Base-by-base conservation (phyloP, 1,140 invertebrate genomes). In the Goniozus legneri region DNA sequence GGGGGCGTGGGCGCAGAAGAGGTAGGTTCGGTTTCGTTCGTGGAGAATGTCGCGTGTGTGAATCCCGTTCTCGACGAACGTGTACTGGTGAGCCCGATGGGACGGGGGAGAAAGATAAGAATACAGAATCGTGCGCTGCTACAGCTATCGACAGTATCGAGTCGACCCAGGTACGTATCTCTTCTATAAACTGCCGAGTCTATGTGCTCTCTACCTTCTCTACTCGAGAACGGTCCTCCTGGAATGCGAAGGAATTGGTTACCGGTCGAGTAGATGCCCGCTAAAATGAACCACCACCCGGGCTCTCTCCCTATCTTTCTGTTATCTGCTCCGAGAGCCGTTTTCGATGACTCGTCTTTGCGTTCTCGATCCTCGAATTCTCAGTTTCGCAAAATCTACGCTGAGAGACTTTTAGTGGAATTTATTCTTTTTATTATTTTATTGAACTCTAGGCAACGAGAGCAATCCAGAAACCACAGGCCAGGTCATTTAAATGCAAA, bases 151-250 rank as follows among this genome's bases (percentile, higher is more conserved):
- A 50, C 15, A 27, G 24, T 27, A 27, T 27, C 24, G 24, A 27
- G 10, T 10, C n/a, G 38, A 13, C 32, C 20, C 38, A 46, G 38
- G 20, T 50, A 50, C 37, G 43, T 46, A 54, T 46, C 52, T 50
- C 20, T 30, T 27, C 30, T 46, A 33, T 37, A 51, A 39, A 36
- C 18, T 20, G 19, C 19, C 15, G 14, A 50, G 33, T 21, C 33
- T 46, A 43, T 27, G 10, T 45, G 24, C 42, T 42, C 6, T 20
- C 6, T 1, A n/a, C n/a, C n/a, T n/a, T n/a, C n/a, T n/a, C n/a
- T n/a, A n/a, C n/a, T n/a, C n/a, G n/a, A n/a, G 7, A 14, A 4
- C 14, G 22, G 16, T 34, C 32, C 38, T 37, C 43, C 20, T 21
- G 37, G 39, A 42, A 46, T 32, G 34, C 34, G 10, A 20, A 27